Evolutionary conservation across 2,888 invertebrate species (phyloP), one percentile per base, ranked within the genome.

Genomic region (Mallateleia sp.): DNA sequence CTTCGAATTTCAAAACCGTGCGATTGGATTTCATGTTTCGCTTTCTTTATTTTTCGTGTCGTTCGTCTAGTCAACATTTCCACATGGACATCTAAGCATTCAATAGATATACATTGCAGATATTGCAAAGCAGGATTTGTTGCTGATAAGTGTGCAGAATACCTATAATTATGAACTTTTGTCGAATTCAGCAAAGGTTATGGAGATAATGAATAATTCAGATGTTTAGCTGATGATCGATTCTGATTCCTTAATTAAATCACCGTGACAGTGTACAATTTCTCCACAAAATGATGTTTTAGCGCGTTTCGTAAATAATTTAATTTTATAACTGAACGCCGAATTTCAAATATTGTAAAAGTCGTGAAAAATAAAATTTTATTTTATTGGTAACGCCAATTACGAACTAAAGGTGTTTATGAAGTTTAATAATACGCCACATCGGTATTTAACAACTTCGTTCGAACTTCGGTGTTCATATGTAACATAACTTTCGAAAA

Each of bases 361-460:
- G n/a, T n/a, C n/a, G n/a, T n/a, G n/a, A n/a, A n/a, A n/a, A n/a
- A n/a, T n/a, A n/a, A n/a, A n/a, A n/a, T n/a, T n/a, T n/a, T n/a
- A n/a, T n/a, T n/a, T n/a, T n/a, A n/a, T n/a, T n/a, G n/a, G n/a
- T n/a, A n/a, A n/a, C n/a, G n/a, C n/a, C n/a, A n/a, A n/a, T n/a
- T n/a, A n/a, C n/a, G n/a, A n/a, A n/a, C n/a, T n/a, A n/a, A n/a
- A n/a, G n/a, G n/a, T n/a, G n/a, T n/a, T n/a, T n/a, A n/a, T n/a
- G n/a, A n/a, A n/a, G n/a, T n/a, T n/a, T n/a, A n/a, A n/a, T n/a
- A n/a, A n/a, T n/a, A n/a, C n/a, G n/a, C n/a, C n/a, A n/a, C n/a
- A 67, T 78, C 66, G 28, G 66, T 66, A 56, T 66, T 78, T 50
- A 69, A 79, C 25, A 79, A 69, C 60, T 79, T 66, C 60, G 79